Evolutionary conservation across 2,888 invertebrate species (phyloP).

Genomic region (Hypomecis punctinalis): DNA sequence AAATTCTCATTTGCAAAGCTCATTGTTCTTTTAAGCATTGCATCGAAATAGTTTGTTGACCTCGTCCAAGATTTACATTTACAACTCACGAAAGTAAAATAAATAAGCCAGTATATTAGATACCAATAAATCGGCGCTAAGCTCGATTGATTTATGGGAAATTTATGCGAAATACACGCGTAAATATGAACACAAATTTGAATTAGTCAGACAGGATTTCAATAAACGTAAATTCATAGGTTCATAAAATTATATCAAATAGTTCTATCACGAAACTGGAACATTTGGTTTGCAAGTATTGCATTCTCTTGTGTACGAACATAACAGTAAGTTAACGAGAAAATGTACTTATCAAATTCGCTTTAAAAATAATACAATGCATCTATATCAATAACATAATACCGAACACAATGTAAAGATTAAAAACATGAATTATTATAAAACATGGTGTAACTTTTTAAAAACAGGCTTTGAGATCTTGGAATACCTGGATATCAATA

Average conservation of each 20-base stretch:
- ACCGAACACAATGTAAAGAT: too few species aligned
- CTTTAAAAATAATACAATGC: too few species aligned
- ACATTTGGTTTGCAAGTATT: background rate
- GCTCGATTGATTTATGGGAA: constrained; percentile 16
- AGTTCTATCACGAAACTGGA: background rate
- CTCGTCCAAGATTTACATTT: constrained; percentile 5
- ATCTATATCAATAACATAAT: too few species aligned
- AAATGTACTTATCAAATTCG: too few species aligned
- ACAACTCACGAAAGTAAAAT: constrained; percentile 3
- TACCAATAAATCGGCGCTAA: constrained; percentile 3
- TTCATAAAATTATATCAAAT: background rate
- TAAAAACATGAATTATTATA: too few species aligned
- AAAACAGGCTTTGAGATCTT: too few species aligned
- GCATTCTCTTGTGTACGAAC: background rate
- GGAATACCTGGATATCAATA: too few species aligned
- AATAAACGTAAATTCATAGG: constrained; percentile 7
- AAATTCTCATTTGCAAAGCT: constrained; percentile 14
- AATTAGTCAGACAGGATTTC: constrained; percentile 5
- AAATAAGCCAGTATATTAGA: background rate
- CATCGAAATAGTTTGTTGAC: constrained; percentile 2
- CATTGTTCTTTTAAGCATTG: constrained; percentile 3
- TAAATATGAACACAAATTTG: constrained; percentile 12
- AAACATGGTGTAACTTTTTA: too few species aligned
- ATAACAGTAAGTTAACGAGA: background rate
- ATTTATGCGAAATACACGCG: constrained; percentile 12